Base-by-base conservation (phyloP, 2,113 vertebrate genomes). In the Collichthys lucidus region DNA sequence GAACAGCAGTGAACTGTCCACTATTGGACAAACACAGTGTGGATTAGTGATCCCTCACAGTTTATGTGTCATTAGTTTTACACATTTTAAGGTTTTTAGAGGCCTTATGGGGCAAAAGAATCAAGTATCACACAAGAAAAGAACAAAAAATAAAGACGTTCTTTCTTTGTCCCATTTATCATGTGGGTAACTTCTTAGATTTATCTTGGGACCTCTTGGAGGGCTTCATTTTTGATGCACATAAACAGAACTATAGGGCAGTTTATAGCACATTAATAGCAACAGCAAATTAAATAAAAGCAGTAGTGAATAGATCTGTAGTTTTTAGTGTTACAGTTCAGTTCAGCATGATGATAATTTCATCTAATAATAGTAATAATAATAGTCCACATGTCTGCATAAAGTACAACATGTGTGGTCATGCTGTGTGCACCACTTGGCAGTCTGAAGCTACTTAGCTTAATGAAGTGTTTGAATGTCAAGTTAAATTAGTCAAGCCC, bases 381-480 rank as follows among this genome's bases (percentile, higher is more conserved):
- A 47, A 47, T 3, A 47, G 53, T 6, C 42, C 14, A 24, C 19
- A 20, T 46, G 7, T 20, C 17, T 4, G 22, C 24, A 22, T 12
- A 59, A 42, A 12, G 53, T 15, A 40, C n/a, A 47, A 44, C 2
- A 5, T 52, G 9, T 52, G 50, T 20, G 50, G 71, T 83, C 77
- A 76, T 77, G 61, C 59, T 50, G 20, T 5, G 2, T 31, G 47
- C 52, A 44, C 29, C 22, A 52, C 55, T 55, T 49, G 50, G 80
- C 59, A 64, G 6, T 73, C 22, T 35, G 70, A 60, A 0, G 11
- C 9, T n/a, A 56, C 35, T 65, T 22, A 29, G 16, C 31, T 42
- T 50, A 24, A 83, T 77, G 77, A 84, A 84, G 60, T 29, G 17
- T 57, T 35, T 68, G 24, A 14, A 29, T 77, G 68, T 80, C 63